phyloP scores from a whole-genome alignment of 2,888 invertebrate genomes.

The Drosophila subsilvestris region DNA sequence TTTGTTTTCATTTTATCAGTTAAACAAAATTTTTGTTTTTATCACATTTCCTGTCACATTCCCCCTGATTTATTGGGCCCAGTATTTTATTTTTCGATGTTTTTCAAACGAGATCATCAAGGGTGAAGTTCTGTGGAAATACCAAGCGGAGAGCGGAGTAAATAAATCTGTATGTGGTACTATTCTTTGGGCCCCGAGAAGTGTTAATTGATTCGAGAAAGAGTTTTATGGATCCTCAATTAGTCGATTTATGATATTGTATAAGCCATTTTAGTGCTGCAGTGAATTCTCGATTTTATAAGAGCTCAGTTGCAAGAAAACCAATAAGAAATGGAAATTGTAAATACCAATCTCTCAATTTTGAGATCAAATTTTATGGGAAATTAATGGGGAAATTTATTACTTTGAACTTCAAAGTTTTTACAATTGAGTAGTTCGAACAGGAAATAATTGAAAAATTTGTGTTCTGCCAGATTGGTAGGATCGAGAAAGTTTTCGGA shows the following conservation, averaged over 20 bases:
- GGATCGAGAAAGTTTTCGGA: too few relatives aligned
- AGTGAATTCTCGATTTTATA: neutral
- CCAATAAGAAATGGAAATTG: neutral
- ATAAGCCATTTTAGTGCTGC: neutral
- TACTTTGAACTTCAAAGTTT: too few relatives aligned
- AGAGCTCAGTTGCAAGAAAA: neutral
- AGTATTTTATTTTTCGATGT: conserved; percentile 45
- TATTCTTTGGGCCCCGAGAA: conserved; percentile 27
- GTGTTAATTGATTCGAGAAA: conserved; percentile 36
- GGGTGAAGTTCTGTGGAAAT: conserved; percentile 17
- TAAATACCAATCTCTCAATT: neutral
- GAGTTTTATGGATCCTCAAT: conserved; percentile 27
- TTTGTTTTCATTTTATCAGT: conserved; percentile 62
- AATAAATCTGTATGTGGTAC: neutral
- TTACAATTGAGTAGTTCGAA: too few relatives aligned
- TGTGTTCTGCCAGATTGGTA: too few relatives aligned
- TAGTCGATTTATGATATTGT: neutral
- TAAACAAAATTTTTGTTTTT: conserved; percentile 53
- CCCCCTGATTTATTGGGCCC: conserved; percentile 68
- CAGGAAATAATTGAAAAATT: too few relatives aligned
- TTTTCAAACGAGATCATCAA: conserved; percentile 34
- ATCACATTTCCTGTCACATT: conserved; percentile 71
- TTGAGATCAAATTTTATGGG: neutral
- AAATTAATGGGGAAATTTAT: neutral
- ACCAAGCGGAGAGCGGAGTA: neutral